Evolutionary conservation across 2,888 invertebrate species (phyloP).

Genomic region (Ceramica pisi): DNA sequence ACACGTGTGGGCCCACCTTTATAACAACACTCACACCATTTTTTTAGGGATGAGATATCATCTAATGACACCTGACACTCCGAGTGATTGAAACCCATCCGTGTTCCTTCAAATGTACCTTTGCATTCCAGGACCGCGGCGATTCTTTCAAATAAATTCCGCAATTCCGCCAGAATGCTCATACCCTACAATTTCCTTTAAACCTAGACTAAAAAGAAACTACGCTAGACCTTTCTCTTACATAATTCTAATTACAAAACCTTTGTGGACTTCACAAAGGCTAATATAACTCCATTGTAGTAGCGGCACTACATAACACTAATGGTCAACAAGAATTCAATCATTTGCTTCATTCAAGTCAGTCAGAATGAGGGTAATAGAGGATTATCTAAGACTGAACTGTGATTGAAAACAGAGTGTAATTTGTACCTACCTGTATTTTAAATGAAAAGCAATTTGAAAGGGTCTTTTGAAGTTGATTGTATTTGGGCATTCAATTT

Average conservation of each 20-base stretch:
- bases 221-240: constrained; percentile 34
- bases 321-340: constrained; percentile 53
- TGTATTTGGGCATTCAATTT: constrained; percentile 3
- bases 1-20: too few species aligned
- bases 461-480: neutral
- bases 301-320: constrained; percentile 33
- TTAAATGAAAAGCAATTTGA: constrained; percentile 2
- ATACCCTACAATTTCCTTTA: constrained; percentile 3
- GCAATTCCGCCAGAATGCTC: too few species aligned
- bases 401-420: constrained; percentile 3
- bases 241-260: constrained; percentile 39
- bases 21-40: neutral
- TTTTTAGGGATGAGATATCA: too few species aligned
- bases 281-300: constrained; percentile 39
- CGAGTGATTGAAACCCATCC: too few species aligned
- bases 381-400: constrained; percentile 46
- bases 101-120: too few species aligned
- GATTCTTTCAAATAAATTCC: too few species aligned
- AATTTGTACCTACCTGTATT: neutral
- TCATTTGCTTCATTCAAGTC: constrained; percentile 30
- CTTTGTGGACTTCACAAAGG: constrained; percentile 45
- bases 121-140: too few species aligned
- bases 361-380: constrained; percentile 43
- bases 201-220: constrained; percentile 14
- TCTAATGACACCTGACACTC: too few species aligned